Evolutionary conservation across 2,797 vertebrate genomes (phyloP), one percentile per base, ranked within the genome.

Genomic region (Rhynchonycteris naso): DNA sequence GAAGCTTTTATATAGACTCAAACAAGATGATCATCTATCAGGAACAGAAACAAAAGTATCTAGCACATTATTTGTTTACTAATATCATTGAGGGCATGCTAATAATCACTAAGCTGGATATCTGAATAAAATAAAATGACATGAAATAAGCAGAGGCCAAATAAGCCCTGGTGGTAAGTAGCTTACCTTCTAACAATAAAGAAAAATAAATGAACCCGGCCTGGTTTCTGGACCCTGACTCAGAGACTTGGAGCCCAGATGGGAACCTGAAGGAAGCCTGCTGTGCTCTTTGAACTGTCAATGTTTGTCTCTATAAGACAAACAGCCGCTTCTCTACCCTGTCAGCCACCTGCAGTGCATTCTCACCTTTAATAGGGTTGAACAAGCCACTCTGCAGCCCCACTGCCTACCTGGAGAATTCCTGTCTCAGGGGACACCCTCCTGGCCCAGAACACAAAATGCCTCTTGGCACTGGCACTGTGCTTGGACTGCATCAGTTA

Each of bases 391-490:
- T 95, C 90, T 1, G 2, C 12, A 28, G n/a, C 61, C 43, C 50
- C n/a, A 74, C 75, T 68, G 92, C 66, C 47, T 38, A 85, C 69
- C 92, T 78, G 85, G 85, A 90, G 63, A 52, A 85, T 68, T 80
- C 75, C 65, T 21, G 75, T 96, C 93, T 95, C 92, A 12, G 30
- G 88, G 82, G 92, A 89, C 66, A 33, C 33, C 0, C 69, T 83
- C 86, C n/a, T 21, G 79, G 90, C 56, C 93, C 13, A 13, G n/a
- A 92, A 95, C 79, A 92, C 28, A 38, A 91, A 94, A 95, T 93
- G 72, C 86, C 84, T 84, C 72, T 80, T 68, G 96, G 95, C 92
- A 24, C 79, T 95, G 10, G 89, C 88, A n/a, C n/a, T n/a, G n/a
- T n/a, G n/a, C 85, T 56, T 0, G 1, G 38, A 22, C 68, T 0